Percentiles rank a stretch among this genome's conserved stretches.
These are phyloP conservation scores for Oopsacas minuta DNA, from an alignment of 37 sponge, comb jelly and placozoan genomes.

Conservation along the genomic window DNA sequence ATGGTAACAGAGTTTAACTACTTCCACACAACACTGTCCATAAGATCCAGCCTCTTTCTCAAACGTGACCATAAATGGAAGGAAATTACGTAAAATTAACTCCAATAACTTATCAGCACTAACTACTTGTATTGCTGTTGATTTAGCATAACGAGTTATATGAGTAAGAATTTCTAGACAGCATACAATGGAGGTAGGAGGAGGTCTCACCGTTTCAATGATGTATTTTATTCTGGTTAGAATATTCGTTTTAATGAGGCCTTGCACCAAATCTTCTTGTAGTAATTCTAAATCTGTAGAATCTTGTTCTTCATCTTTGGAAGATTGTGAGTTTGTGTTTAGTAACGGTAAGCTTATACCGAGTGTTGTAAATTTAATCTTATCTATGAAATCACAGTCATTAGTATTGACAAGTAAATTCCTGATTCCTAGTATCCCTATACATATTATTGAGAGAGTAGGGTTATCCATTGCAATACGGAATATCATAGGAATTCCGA, in stretches of 20 bases:
- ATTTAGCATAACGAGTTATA: slow-evolving; percentile 49
- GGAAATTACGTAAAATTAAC: not conserved
- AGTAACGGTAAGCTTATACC: not conserved
- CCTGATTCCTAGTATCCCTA: not conserved
- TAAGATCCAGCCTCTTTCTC: not conserved
- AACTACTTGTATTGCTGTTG: slow-evolving; percentile 48
- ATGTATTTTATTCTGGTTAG: slow-evolving; percentile 57
- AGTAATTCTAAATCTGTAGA: not conserved
- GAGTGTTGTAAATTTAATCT: not conserved
- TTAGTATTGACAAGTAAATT: not conserved
- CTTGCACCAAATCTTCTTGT: slow-evolving; percentile 29
- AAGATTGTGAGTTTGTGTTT: not conserved
- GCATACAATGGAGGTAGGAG: not conserved
- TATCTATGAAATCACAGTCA: not conserved
- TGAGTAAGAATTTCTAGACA: slow-evolving; percentile 43
- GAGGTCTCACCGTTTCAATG: slow-evolving; percentile 43
- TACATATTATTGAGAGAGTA: not conserved
- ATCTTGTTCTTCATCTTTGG: not conserved
- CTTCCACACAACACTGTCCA: not conserved
- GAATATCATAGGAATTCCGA: slow-evolving; percentile 47
- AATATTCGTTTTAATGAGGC: slow-evolving; percentile 40
- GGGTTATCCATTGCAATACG: slow-evolving; percentile 61
- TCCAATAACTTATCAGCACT: not conserved
- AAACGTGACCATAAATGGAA: not conserved
- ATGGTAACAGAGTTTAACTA: not conserved